Base-by-base conservation (phyloP, 2,797 vertebrate genomes). In the Sphenodon punctatus region DNA sequence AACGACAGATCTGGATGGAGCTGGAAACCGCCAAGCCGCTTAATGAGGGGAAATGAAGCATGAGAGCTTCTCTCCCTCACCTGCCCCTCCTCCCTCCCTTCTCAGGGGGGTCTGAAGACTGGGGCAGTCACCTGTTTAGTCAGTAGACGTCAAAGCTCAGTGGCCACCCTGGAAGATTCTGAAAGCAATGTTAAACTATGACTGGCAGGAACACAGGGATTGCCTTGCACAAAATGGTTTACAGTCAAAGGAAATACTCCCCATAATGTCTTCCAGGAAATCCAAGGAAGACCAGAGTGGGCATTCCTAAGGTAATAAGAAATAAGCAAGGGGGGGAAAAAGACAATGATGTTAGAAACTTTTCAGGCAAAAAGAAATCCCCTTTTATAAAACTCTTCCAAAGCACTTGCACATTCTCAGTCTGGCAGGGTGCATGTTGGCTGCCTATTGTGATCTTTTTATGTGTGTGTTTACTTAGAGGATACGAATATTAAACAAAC, bases 21-120 rank as follows among this genome's bases (percentile, higher is more conserved):
- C 91, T 90, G 90, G 90, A 91, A 89, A 78, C 14, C 46, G 76
- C 80, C 76, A 58, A 72, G 92, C 78, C 89, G 84, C 75, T 79
- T 82, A 38, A 60, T 84, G 86, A 81, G 82, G 78, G 80, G 83
- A 87, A 93, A 58, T 2, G 68, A 94, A 82, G 64, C 89, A 30
- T 30, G 64, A 72, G 82, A 83, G 19, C 55, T 55, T 63, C 63
- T 85, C 80, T 70, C 81, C 78, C 48, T 58, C 39, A 46, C 32
- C 36, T 48, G 13, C 8, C 88, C 91, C 25, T 4, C 66, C 36
- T 19, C 16, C 12, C 8, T 27, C 13, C 30, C 22, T 11, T n/a
- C n/a, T n/a, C 42, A 14, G 48, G 48, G 41, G 30, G 25, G 27
- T 14, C 32, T 16, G 22, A 34, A 36, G 41, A 42, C 9, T 13